Percentiles rank a stretch among this genome's conserved stretches.
phyloP scores from a whole-genome alignment of 2,113 vertebrate genomes.

The Numenius arquata region DNA sequence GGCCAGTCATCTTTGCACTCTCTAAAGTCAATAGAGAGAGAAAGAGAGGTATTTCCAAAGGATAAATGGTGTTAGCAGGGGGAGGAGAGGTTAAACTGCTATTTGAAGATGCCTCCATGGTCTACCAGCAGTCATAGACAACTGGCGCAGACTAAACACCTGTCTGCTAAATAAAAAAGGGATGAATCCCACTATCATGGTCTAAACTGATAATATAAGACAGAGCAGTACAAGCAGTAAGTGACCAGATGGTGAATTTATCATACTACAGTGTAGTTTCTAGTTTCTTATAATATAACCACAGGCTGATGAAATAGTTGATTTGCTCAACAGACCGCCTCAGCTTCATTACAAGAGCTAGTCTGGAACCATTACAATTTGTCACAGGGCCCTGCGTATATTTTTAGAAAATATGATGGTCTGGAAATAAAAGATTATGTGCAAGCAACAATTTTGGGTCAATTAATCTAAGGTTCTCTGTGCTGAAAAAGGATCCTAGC shows the following conservation, averaged over 20 bases:
- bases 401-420: constrained; percentile 44
- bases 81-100: neutral
- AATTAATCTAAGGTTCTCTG: constrained; percentile 30
- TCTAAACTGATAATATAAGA: neutral
- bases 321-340: neutral
- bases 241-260: constrained; percentile 27
- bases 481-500: neutral
- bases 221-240: neutral
- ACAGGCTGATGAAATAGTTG: constrained; percentile 20
- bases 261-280: neutral
- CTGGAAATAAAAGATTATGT: constrained; percentile 21
- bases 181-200: neutral
- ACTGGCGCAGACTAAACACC: neutral
- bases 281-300: constrained; percentile 26
- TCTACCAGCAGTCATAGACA: neutral
- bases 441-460: neutral
- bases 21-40: neutral
- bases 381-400: neutral
- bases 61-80: neutral
- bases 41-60: neutral
- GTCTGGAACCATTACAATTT: constrained; percentile 27
- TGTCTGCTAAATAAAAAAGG: neutral
- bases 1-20: neutral
- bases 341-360: constrained; percentile 10
- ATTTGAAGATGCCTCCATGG: neutral